A percentile compares a stretch with the other conserved stretches of the same genome.
These are phyloP conservation scores for Andrena cerasifolii DNA, from an alignment of 1,140 invertebrate genomes.

Conservation along the genomic window DNA sequence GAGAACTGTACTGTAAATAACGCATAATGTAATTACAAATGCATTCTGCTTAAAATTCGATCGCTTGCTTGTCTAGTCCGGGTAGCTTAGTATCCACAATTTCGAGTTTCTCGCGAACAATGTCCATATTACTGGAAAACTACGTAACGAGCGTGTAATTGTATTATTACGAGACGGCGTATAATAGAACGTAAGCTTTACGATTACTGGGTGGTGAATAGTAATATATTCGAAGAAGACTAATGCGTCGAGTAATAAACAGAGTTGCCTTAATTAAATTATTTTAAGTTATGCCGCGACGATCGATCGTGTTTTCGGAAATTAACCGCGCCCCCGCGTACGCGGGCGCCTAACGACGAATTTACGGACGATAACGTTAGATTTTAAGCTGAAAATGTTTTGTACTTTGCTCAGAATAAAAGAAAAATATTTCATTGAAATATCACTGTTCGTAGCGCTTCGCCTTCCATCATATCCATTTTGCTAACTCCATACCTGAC, in stretches of 20 bases:
- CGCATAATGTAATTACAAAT: constrained; percentile 46
- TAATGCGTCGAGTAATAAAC: constrained; percentile 64
- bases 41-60: constrained; percentile 62
- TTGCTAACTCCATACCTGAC: too few relatives aligned
- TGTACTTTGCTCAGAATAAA: constrained; percentile 77
- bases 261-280: constrained; percentile 78
- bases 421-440: constrained; percentile 45
- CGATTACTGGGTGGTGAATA: constrained; percentile 54
- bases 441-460: too few relatives aligned
- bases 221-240: constrained; percentile 68
- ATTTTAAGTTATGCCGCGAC: constrained; percentile 60
- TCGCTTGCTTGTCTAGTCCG: constrained; percentile 77
- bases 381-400: constrained; percentile 69
- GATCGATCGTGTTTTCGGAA: not conserved
- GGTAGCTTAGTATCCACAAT: constrained; percentile 54
- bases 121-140: constrained; percentile 22
- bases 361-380: constrained; percentile 55
- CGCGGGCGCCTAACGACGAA: constrained; percentile 29
- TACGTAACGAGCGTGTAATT: constrained; percentile 6
- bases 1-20: constrained; percentile 55
- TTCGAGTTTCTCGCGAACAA: constrained; percentile 14
- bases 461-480: too few relatives aligned
- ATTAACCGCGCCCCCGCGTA: constrained; percentile 13
- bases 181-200: constrained; percentile 37
- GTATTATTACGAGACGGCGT: constrained; percentile 22